Base-by-base conservation (phyloP, 2,888 invertebrate species). In the Sphaeridia pumilis region DNA sequence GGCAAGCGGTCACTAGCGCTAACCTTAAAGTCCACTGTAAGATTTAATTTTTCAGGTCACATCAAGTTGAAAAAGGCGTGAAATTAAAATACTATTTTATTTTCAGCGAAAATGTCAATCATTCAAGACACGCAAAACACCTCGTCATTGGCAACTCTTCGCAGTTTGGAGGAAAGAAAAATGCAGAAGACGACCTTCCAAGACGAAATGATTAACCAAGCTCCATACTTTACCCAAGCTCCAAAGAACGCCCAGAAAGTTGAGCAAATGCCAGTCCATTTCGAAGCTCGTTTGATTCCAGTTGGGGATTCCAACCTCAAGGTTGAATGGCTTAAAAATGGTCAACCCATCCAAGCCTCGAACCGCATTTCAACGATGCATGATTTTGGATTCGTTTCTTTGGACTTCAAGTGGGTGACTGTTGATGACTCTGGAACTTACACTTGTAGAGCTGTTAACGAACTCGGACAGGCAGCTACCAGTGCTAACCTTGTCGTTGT, bases 381-480 rank as follows among this genome's bases (percentile, higher is more conserved):
- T 69, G 97, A 98, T 70, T 95, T 97, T 70, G 97, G 97, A 46
- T 53, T 93, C 70, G 95, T 95, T 25, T 92, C 93, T 35, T 75
- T 90, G 20, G 90, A 92, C 67, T 86, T 90, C 85, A 89, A 89
- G 69, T 89, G 89, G 66, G 88, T 88, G 0, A 87, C 87, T 68
- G 90, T 93, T 22, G 92, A 92, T 72, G 97, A 97, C 73, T 89
- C 92, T 2, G 95, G 95, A 43, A 89, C 92, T 35, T 95, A 95
- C 71, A 94, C 93, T 2, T 92, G 94, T 70, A 81, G 90, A 54
- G 93, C 94, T 35, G 77, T 82, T 10, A 93, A 94, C 67, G 89
- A 92, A 64, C 75, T 93, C 52, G 95, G 95, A 52, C 88, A 94
- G 75, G 94, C 95, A 20, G 87, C 90, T 1, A 93, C 93, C 36